These are phyloP conservation scores for Drosophila peninsularis DNA, from an alignment of 2,888 invertebrate genomes.

Conservation along the genomic window DNA sequence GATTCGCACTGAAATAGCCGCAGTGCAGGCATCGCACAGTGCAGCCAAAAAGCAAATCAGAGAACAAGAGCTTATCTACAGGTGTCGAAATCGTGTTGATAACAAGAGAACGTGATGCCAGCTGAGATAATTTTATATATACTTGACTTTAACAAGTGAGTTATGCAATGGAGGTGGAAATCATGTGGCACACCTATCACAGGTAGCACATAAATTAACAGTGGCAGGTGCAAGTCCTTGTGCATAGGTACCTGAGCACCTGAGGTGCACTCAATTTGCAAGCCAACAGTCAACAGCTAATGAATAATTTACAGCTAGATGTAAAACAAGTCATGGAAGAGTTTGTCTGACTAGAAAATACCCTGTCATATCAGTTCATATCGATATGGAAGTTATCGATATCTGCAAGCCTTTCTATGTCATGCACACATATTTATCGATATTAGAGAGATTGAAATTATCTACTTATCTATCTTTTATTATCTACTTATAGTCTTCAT, in stretches of 20 bases:
- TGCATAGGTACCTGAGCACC: slow-evolving; percentile 24
- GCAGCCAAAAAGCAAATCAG: slow-evolving; percentile 45
- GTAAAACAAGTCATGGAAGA: slow-evolving; percentile 2
- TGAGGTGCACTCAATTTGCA: slow-evolving; percentile 47
- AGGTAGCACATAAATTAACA: slow-evolving; percentile 31
- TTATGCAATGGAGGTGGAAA: slow-evolving; percentile 26
- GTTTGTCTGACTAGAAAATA: neutral
- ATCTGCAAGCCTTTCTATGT: neutral
- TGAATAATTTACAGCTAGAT: slow-evolving; percentile 49
- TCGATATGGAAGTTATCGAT: too few species aligned
- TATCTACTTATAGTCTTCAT: too few species aligned
- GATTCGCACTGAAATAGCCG: slow-evolving; percentile 27
- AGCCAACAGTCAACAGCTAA: slow-evolving; percentile 56
- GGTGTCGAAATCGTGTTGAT: slow-evolving; percentile 47
- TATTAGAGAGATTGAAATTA: too few species aligned
- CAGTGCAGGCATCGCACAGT: neutral
- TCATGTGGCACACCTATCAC: slow-evolving; percentile 36
- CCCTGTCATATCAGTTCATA: neutral
- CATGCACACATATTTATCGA: too few species aligned
- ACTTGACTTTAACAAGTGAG: neutral
- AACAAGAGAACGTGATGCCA: slow-evolving; percentile 27
- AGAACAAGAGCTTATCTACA: slow-evolving; percentile 51
- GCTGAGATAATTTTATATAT: slow-evolving; percentile 28
- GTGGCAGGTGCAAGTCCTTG: slow-evolving; percentile 29
- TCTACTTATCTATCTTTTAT: too few species aligned